Percentiles rank a stretch among this genome's conserved stretches.
Conservation (phyloP, 2,888 invertebrate species). For the Ethmia dodecea region DNA sequence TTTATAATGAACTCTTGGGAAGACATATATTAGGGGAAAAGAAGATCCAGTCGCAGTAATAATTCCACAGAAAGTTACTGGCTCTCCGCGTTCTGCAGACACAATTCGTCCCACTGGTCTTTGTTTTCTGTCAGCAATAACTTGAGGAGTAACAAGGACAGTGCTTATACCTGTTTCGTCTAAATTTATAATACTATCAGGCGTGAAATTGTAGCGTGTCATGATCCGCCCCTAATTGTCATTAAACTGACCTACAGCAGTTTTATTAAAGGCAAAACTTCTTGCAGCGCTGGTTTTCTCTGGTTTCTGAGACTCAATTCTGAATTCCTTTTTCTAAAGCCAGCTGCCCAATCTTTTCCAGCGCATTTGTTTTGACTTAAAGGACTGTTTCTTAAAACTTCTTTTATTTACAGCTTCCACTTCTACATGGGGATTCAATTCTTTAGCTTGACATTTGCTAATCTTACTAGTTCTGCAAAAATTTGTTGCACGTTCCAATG, state of each 20-base stretch:
- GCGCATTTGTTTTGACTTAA: slow-evolving; percentile 15
- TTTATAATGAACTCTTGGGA: too few species aligned
- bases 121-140: slow-evolving; percentile 17
- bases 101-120: too few species aligned
- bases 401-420: neutral
- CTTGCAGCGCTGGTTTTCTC: slow-evolving; percentile 24
- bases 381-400: neutral
- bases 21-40: too few species aligned
- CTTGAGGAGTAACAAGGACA: slow-evolving; percentile 17
- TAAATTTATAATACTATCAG: slow-evolving; percentile 20
- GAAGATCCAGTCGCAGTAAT: too few species aligned
- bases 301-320: slow-evolving; percentile 21
- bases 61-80: too few species aligned
- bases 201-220: slow-evolving; percentile 19
- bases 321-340: slow-evolving; percentile 22
- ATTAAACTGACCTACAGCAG: slow-evolving; percentile 19
- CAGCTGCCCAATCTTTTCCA: slow-evolving; percentile 21
- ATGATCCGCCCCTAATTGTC: slow-evolving; percentile 18
- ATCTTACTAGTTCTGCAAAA: neutral
- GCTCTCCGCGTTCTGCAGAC: too few species aligned
- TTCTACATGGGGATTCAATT: neutral
- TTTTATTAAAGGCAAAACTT: slow-evolving; percentile 24
- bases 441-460: neutral
- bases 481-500: neutral
- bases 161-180: slow-evolving; percentile 15